Conservation (phyloP, 2,113 vertebrate genomes). For the Ceyx margarethae region DNA sequence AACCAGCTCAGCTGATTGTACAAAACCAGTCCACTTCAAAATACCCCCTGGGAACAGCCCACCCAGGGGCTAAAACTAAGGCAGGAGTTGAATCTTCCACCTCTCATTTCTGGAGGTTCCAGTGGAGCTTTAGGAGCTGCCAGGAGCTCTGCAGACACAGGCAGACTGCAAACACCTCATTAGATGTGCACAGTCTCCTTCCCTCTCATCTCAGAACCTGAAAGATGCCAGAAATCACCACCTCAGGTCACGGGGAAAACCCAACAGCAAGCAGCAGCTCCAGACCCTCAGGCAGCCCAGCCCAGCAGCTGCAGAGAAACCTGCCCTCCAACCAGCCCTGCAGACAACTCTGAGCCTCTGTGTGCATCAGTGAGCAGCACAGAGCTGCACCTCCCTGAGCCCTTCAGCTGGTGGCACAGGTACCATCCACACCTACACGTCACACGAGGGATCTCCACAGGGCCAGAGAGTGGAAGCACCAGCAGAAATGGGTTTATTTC, state of each 20-base stretch:
- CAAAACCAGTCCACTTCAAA: neutral
- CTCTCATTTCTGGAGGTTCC: neutral
- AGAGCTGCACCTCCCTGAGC: neutral
- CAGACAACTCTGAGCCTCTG: neutral
- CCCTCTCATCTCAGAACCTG: neutral
- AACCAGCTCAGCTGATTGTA: neutral
- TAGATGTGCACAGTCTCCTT: neutral
- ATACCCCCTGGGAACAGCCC: neutral
- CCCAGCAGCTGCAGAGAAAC: neutral
- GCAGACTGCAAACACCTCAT: neutral
- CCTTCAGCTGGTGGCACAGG: neutral
- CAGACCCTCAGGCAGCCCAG: neutral
- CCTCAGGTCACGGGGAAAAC: neutral
- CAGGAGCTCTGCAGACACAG: neutral
- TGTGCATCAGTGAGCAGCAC: accelerated
- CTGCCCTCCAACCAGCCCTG: neutral
- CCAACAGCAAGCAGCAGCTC: neutral
- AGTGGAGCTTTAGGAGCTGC: neutral
- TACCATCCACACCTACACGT: neutral
- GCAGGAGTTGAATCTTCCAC: neutral
- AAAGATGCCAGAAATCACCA: neutral
- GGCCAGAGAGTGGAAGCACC: neutral
- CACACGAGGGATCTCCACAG: neutral
- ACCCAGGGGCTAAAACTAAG: neutral
- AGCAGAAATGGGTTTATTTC: neutral